Base-by-base conservation (phyloP, 1,140 invertebrate species). In the Drosophila pseudoobscura region DNA sequence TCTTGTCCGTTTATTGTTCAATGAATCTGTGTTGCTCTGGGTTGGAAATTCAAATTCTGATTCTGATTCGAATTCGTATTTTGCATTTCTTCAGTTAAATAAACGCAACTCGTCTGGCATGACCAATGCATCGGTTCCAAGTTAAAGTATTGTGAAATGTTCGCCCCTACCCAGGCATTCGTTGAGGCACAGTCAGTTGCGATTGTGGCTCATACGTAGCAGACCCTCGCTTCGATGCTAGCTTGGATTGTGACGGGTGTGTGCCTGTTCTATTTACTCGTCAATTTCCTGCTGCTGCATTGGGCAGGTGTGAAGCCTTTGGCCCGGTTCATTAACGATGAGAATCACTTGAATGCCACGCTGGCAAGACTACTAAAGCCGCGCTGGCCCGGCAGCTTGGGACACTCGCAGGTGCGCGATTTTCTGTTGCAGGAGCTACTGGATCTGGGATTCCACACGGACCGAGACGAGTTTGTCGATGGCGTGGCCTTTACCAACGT, bases 321-420 rank as follows among this genome's bases (percentile, higher is more conserved):
- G 0, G 3, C 2, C 0, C 3, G 1, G 5, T 66, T 59, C 20
- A n/a, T 11, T 6, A 55, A 69, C 45, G 93, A 96, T 87, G 90
- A 93, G 44, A 82, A 83, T 3, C 93, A 96, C 75, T 94, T 96
- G 55, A 93, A 94, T 46, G 76, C 92, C 26, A 91, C 95, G 4
- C 91, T 97, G 24, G 91, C 94, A 54, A 93, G 95, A 57, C 95
- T 97, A 41, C 92, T 96, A 9, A 92, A 95, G 53, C 94, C 95
- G n/a, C 92, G 96, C 76, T 94, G 96, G 13, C 95, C 96, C 6
- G 95, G 95, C 1, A 95, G 94, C 5, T 75, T 90, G 3, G 93
- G 93, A 31, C 96, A 97, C 84, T 78, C 92, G 29, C 92, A 92
- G 92, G 96, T 97, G 6, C 94, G 93, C 78, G 89, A 95, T 68